Percentiles rank a stretch among this genome's conserved stretches.
Conservation (phyloP, 2,888 invertebrate species). For the Corbicula japonica region DNA sequence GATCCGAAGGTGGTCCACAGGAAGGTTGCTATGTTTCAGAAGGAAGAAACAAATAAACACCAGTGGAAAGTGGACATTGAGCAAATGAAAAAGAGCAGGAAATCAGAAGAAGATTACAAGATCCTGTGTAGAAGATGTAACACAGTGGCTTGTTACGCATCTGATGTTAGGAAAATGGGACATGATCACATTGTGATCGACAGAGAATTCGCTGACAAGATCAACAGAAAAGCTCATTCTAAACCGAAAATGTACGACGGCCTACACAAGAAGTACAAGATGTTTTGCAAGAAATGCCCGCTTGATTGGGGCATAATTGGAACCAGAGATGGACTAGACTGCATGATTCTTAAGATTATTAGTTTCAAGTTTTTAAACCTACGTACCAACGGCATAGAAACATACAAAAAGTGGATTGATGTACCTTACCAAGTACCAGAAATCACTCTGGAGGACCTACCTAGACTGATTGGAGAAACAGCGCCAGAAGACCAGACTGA, state of each 20-base stretch:
- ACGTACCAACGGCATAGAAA: background rate
- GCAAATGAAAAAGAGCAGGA: constrained; percentile 18
- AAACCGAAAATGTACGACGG: constrained; percentile 56
- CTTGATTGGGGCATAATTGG: constrained; percentile 59
- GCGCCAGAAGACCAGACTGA: too few relatives aligned
- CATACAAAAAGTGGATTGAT: constrained; percentile 52
- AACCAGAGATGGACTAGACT: constrained; percentile 30
- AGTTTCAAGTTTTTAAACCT: constrained; percentile 41
- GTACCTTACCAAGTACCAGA: constrained; percentile 39
- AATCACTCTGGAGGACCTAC: constrained; percentile 42
- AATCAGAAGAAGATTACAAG: constrained; percentile 38
- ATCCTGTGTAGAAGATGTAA: constrained; percentile 50
- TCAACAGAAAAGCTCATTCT: constrained; percentile 43
- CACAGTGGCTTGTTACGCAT: constrained; percentile 23
- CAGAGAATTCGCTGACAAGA: constrained; percentile 35
- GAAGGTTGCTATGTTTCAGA: constrained; percentile 39
- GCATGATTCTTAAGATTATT: constrained; percentile 42
- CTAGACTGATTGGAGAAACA: constrained; percentile 38
- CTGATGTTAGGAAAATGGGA: constrained; percentile 41
- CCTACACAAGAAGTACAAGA: constrained; percentile 45
- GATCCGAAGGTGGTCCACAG: constrained; percentile 17
- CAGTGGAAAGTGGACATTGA: constrained; percentile 35
- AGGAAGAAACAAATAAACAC: constrained; percentile 32
- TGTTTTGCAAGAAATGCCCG: constrained; percentile 58
- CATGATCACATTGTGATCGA: constrained; percentile 52